Evolutionary conservation across 2,797 vertebrate genomes (phyloP), one percentile per base, ranked within the genome.

Genomic region (Artibeus jamaicensis): DNA sequence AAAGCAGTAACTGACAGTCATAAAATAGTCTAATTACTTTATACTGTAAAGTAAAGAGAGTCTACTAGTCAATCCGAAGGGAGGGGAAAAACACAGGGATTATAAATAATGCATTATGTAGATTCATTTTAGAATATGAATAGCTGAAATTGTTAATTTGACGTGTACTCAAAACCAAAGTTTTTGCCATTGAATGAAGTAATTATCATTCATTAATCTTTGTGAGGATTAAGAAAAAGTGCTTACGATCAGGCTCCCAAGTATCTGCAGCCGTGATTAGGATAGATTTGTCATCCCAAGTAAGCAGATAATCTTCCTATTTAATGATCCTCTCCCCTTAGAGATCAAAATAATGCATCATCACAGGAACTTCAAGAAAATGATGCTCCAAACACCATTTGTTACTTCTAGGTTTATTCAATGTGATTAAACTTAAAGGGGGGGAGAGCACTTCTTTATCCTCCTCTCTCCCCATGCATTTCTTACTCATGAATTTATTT

Each of bases 141-240:
- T 95, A 96, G 21, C 91, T 89, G 65, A 76, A 50, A 87, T 81
- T 86, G 48, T 65, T 95, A 95, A 81, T 62, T 70, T 50, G 91
- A 92, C 62, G 71, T 29, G 1, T 76, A 65, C 22, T 76, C 88
- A 93, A 98, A 96, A 89, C 39, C 82, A 32, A 77, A 91, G 79
- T 24, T 78, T 96, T 95, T 97, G n/a, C 71, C 91, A 93, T 92
- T 97, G 79, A 73, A 86, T 88, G 96, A 96, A 96, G 16, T 96
- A 98, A 97, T 96, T 89, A 96, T 95, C 96, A 96, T 71, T 94
- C 84, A 96, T 96, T 97, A 97, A 86, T 86, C 76, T 11, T 21
- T 96, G 76, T 18, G 81, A 93, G 50, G 86, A 85, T 59, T 94
- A 86, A 94, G 83, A 98, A 94, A 95, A 78, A 5, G 59, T 97